These are phyloP conservation scores for Hypocryptadius cinnamomeus DNA, from an alignment of 2,113 vertebrate species.

Conservation along the genomic window DNA sequence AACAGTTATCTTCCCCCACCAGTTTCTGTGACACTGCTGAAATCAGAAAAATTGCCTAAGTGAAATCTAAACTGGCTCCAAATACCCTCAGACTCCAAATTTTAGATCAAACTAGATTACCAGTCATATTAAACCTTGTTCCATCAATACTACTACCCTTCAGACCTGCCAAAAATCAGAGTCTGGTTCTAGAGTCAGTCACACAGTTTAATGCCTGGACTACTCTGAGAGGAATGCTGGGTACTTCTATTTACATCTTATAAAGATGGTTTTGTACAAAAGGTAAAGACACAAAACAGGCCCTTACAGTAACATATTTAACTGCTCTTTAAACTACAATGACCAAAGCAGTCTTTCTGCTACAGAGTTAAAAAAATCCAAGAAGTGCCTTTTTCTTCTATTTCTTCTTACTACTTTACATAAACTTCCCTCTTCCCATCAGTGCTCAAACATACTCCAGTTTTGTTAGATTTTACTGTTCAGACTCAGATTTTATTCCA, in stretches of 20 bases:
- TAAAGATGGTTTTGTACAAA: neutral
- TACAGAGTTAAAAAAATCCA: neutral
- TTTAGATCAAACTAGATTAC: neutral
- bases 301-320: neutral
- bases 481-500: neutral
- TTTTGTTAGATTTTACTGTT: neutral
- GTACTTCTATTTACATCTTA: neutral
- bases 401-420: neutral
- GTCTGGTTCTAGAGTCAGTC: neutral
- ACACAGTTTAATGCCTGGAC: neutral
- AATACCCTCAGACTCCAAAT: neutral
- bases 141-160: neutral
- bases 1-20: neutral
- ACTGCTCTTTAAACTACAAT: neutral
- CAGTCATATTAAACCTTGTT: neutral
- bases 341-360: neutral
- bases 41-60: neutral
- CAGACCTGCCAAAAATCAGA: neutral
- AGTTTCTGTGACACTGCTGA: neutral
- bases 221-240: neutral
- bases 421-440: neutral
- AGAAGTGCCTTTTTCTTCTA: neutral
- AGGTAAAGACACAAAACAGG: neutral
- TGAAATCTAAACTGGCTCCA: neutral
- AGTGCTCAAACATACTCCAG: neutral